These are phyloP conservation scores for Ecdyonurus torrentis DNA, from an alignment of 2,888 invertebrate species.

Conservation along the genomic window DNA sequence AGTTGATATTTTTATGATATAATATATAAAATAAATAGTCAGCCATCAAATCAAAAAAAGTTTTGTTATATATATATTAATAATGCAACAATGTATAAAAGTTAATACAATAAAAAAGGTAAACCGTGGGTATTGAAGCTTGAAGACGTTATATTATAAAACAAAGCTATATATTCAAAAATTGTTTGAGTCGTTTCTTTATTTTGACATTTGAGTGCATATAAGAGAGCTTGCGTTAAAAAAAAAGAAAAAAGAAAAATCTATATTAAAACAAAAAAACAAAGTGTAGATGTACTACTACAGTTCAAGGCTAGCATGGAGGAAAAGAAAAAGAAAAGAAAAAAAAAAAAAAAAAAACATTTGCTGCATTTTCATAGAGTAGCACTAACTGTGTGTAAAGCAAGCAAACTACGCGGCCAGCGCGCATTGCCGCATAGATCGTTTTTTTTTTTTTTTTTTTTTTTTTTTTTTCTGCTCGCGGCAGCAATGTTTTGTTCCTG, in stretches of 20 bases:
- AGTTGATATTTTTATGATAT: no score
- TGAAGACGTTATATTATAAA: background rate
- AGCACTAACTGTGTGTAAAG: background rate
- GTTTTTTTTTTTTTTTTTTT: background rate
- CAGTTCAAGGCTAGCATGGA: background rate
- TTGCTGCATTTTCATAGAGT: background rate
- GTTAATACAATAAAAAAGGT: background rate
- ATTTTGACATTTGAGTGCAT: background rate
- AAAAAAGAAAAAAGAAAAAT: no score
- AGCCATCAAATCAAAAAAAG: background rate
- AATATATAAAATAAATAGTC: background rate
- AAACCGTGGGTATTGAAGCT: background rate
- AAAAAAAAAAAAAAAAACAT: no score
- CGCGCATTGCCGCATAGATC: background rate
- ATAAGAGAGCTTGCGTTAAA: no score
- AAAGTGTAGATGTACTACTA: no score
- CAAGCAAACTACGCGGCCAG: background rate
- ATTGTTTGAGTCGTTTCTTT: background rate
- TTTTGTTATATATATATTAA: background rate
- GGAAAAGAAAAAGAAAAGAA: no score
- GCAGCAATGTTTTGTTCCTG: constrained; percentile 3
- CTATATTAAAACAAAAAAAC: no score
- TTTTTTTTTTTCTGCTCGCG: background rate
- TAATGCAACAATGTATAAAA: no score
- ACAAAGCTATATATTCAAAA: background rate